phyloP scores from a whole-genome alignment of 2,888 invertebrate species.

The Sipha maydis region DNA sequence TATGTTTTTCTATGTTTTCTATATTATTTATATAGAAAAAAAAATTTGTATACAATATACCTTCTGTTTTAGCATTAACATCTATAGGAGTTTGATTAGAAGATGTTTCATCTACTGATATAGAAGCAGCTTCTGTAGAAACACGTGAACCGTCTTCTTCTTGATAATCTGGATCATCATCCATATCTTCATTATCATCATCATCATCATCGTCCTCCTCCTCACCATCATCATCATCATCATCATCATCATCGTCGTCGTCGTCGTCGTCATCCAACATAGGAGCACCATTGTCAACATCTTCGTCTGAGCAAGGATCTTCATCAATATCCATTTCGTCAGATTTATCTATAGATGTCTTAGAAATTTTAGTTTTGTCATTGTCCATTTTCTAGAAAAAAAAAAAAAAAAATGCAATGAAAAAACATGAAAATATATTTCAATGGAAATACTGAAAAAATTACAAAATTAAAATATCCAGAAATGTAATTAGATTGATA shows the following conservation, averaged over 20 bases:
- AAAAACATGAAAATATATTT: background rate
- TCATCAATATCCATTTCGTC: slow-evolving; percentile 63
- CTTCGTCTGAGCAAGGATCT: slow-evolving; percentile 68
- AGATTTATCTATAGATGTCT: slow-evolving; percentile 62
- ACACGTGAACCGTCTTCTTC: slow-evolving; percentile 64
- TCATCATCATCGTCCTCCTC: slow-evolving; percentile 64
- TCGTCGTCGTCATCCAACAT: slow-evolving; percentile 74
- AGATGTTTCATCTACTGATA: slow-evolving; percentile 63
- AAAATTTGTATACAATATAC: slow-evolving; percentile 54
- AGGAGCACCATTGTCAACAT: slow-evolving; percentile 79
- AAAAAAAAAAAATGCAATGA: background rate
- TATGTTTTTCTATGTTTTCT: too few relatives aligned
- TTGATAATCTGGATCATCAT: slow-evolving; percentile 63
- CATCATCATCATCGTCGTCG: too few relatives aligned
- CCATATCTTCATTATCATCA: slow-evolving; percentile 63
- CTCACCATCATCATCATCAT: slow-evolving; percentile 64
- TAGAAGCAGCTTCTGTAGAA: slow-evolving; percentile 61
- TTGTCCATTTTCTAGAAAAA: slow-evolving; percentile 58
- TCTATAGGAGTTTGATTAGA: slow-evolving; percentile 64
- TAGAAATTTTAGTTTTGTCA: slow-evolving; percentile 62
- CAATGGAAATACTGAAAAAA: background rate
- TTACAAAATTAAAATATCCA: too few relatives aligned
- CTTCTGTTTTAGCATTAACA: slow-evolving; percentile 64
- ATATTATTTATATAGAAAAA: too few relatives aligned
- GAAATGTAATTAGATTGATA: slow-evolving; percentile 18